A percentile compares a stretch with the other conserved stretches of the same genome.
These are phyloP conservation scores for Cichladusa arquata DNA, from an alignment of 2,113 vertebrate genomes.

Conservation along the genomic window DNA sequence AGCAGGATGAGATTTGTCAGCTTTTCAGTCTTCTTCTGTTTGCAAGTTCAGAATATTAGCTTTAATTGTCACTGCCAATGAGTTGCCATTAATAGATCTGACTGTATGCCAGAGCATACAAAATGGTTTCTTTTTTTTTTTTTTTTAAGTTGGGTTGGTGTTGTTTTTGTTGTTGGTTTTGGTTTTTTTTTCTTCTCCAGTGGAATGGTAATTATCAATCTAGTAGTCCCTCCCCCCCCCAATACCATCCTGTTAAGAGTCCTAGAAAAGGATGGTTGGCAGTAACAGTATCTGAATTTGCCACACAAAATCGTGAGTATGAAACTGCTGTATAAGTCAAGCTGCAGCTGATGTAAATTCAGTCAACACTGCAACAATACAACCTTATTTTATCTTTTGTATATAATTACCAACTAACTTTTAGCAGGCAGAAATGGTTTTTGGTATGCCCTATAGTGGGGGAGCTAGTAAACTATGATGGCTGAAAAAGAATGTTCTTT, in stretches of 20 bases:
- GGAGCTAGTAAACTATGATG: not conserved
- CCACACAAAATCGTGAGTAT: not conserved
- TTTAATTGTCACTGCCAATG: not conserved
- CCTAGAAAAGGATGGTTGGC: not conserved
- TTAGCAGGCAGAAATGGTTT: not conserved
- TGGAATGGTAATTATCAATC: not conserved
- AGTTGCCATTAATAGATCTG: not conserved
- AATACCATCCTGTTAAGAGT: not conserved
- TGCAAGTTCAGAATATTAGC: not conserved
- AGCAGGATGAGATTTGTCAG: not conserved
- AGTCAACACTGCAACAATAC: not conserved
- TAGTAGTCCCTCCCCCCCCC: rapidly evolving
- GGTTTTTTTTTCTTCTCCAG: no score
- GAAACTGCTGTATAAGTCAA: not conserved
- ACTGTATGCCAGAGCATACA: not conserved
- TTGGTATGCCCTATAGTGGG: not conserved
- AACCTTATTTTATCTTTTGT: not conserved
- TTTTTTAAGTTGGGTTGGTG: not conserved
- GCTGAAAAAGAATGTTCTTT: not conserved
- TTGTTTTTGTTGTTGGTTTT: no score
- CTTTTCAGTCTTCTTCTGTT: not conserved
- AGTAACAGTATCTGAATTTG: not conserved
- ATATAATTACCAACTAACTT: not conserved
- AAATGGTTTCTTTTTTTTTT: not conserved
- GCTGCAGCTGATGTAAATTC: not conserved